Evolutionary conservation across 2,888 invertebrate genomes (phyloP).

Genomic region (Eupithecia inturbata): DNA sequence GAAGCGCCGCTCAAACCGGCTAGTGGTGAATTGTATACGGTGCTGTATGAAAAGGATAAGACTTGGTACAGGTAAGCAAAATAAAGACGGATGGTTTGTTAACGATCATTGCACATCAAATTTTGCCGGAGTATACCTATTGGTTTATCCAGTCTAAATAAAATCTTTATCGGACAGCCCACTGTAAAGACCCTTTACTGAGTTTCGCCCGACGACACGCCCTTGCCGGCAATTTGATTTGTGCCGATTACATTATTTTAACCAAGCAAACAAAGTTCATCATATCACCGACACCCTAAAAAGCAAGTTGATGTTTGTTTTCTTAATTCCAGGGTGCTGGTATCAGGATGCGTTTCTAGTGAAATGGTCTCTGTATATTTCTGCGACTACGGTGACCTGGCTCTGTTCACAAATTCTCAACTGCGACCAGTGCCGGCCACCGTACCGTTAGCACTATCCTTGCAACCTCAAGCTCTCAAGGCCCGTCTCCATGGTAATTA

Average conservation of each 20-base stretch:
- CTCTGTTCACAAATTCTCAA: slow-evolving; percentile 63
- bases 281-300: background rate
- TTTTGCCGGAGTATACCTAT: background rate
- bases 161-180: background rate
- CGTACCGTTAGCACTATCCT: slow-evolving; percentile 68
- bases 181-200: background rate
- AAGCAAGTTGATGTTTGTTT: background rate
- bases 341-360: slow-evolving; percentile 77
- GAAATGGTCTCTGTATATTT: slow-evolving; percentile 84
- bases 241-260: background rate
- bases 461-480: slow-evolving; percentile 78
- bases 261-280: background rate
- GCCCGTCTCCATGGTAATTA: slow-evolving; percentile 74
- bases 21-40: slow-evolving; percentile 88
- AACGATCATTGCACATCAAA: background rate
- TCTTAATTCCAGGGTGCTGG: slow-evolving; percentile 67
- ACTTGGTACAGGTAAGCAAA: slow-evolving; percentile 89
- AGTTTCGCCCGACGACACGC: background rate
- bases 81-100: background rate
- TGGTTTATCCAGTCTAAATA: background rate
- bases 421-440: slow-evolving; percentile 69
- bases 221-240: background rate
- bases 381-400: slow-evolving; percentile 86
- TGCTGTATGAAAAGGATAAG: slow-evolving; percentile 85
- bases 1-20: slow-evolving; percentile 71